These are phyloP conservation scores for Pandion haliaetus DNA, from an alignment of 2,113 vertebrate genomes.

Conservation along the genomic window DNA sequence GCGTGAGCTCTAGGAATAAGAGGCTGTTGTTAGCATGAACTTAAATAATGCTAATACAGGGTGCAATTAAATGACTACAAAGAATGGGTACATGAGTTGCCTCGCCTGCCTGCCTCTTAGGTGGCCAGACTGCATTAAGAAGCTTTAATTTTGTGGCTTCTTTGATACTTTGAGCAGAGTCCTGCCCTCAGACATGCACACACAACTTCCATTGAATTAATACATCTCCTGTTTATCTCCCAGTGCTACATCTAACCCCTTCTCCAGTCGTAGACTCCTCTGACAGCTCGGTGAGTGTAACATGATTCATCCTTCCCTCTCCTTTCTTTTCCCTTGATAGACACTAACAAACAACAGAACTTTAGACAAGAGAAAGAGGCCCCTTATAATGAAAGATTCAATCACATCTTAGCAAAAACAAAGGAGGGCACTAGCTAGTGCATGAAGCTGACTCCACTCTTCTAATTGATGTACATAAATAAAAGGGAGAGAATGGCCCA, in stretches of 20 bases:
- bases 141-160: constrained; percentile 52
- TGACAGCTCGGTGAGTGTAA: constrained; percentile 37
- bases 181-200: constrained; percentile 19
- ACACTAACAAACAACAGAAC: constrained; percentile 45
- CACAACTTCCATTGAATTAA: constrained; percentile 15
- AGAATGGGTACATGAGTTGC: background rate
- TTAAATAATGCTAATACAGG: background rate
- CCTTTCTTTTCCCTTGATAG: constrained; percentile 35
- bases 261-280: background rate
- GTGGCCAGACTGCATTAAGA: constrained; percentile 7
- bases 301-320: constrained; percentile 31
- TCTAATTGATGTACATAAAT: background rate
- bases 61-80: background rate
- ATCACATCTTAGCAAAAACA: constrained; percentile 8
- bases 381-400: background rate
- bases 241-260: background rate
- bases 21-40: background rate
- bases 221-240: constrained; percentile 17
- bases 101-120: constrained; percentile 1
- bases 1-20: background rate
- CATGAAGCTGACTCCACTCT: background rate
- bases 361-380: constrained; percentile 24
- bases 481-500: background rate
- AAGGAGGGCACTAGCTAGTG: background rate
- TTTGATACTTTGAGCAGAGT: constrained; percentile 38